Evolutionary conservation across 2,888 invertebrate genomes (phyloP).

Genomic region (Lysandra coridon): DNA sequence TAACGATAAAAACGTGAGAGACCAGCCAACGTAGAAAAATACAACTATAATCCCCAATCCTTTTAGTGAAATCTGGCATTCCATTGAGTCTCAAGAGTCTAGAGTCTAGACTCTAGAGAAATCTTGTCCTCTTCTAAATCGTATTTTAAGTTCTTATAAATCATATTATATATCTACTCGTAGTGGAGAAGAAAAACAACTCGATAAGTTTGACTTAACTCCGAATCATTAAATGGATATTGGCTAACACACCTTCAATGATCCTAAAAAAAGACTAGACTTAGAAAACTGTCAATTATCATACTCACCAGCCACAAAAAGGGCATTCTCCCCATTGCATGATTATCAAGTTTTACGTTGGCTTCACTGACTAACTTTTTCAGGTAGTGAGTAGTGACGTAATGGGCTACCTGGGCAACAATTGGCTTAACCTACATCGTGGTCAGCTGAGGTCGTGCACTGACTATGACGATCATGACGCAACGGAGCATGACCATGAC

Average conservation of each 20-base stretch:
- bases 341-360: background rate
- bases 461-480: slow-evolving; percentile 55
- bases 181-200: too few species aligned
- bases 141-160: too few species aligned
- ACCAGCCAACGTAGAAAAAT: background rate
- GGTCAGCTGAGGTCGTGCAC: slow-evolving; percentile 50
- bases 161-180: too few species aligned
- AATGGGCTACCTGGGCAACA: slow-evolving; percentile 21
- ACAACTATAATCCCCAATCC: background rate
- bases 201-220: too few species aligned
- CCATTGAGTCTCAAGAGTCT: background rate
- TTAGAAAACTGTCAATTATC: background rate
- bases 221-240: too few species aligned
- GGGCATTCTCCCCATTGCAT: background rate
- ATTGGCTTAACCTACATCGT: slow-evolving; percentile 42
- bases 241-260: too few species aligned
- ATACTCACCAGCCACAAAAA: background rate
- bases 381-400: slow-evolving; percentile 14
- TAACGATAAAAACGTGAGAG: background rate
- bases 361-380: background rate
- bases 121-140: too few species aligned
- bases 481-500: slow-evolving; percentile 72
- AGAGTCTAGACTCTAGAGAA: too few species aligned
- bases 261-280: too few species aligned
- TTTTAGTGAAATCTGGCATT: background rate